Conservation (phyloP, 2,797 vertebrate species). For the Odontamblyopus rebecca region DNA sequence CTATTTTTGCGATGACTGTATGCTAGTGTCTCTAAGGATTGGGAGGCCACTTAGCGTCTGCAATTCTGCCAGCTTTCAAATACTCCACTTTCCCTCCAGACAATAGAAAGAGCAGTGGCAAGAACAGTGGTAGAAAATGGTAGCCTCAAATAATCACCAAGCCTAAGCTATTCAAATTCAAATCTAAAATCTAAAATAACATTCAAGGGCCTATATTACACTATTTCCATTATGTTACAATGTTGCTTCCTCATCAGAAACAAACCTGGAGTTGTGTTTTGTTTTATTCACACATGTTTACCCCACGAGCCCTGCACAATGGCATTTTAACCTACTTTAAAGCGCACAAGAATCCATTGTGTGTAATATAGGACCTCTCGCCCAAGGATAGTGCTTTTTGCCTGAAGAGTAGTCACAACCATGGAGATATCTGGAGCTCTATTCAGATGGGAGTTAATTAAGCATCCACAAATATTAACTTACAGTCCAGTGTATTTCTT, state of each 20-base stretch:
- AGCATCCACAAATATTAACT: not conserved
- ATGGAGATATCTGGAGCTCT: slow-evolving; percentile 4
- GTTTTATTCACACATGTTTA: too few species aligned
- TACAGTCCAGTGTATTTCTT: slow-evolving; percentile 3
- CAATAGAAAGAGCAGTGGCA: not conserved
- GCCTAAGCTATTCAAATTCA: not conserved
- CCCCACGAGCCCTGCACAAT: too few species aligned
- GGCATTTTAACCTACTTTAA: too few species aligned
- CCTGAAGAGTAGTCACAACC: slow-evolving; percentile 7
- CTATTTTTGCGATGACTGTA: not conserved
- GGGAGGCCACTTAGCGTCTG: not conserved
- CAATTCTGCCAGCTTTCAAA: not conserved
- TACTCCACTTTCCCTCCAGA: not conserved
- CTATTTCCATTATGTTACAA: too few species aligned
- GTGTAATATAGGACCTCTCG: not conserved
- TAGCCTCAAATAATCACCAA: not conserved
- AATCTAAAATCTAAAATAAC: not conserved
- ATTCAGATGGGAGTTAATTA: slow-evolving; percentile 18
- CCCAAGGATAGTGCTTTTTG: not conserved
- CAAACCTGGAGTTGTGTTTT: too few species aligned
- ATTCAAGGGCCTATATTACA: too few species aligned
- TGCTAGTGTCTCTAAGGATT: not conserved
- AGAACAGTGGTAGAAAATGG: not conserved
- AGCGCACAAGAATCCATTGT: too few species aligned
- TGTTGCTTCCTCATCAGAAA: too few species aligned